Conservation (phyloP, 2,113 vertebrate genomes). For the Cottus gobio region DNA sequence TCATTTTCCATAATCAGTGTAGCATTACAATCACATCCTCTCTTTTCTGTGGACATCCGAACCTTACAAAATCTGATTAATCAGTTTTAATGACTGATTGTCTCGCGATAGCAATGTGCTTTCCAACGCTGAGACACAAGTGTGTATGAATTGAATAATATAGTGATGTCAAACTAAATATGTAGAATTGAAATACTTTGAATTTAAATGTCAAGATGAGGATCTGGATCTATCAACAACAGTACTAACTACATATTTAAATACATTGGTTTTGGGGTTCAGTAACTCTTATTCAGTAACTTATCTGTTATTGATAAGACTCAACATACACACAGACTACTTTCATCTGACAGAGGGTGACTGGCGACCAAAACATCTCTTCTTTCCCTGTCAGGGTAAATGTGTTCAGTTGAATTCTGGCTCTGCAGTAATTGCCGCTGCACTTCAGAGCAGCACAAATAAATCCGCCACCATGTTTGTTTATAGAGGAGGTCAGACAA, state of each 20-base stretch:
- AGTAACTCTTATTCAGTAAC: too few species aligned
- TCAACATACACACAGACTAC: not conserved
- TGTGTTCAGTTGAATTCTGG: not conserved
- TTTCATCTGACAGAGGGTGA: not conserved
- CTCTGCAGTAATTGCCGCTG: not conserved
- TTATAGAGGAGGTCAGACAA: conserved; percentile 5
- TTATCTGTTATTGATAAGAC: not conserved
- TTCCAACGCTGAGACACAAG: too few species aligned
- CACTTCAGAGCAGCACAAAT: not conserved
- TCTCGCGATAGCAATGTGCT: not conserved
- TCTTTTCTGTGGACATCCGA: too few species aligned
- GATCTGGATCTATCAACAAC: too few species aligned
- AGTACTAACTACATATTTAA: too few species aligned
- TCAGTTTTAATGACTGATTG: not conserved
- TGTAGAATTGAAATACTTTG: too few species aligned
- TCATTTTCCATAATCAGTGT: too few species aligned
- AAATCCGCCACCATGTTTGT: not conserved
- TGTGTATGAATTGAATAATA: too few species aligned
- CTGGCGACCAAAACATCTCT: not conserved
- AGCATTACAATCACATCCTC: too few species aligned
- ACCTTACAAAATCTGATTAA: not conserved
- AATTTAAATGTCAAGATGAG: too few species aligned
- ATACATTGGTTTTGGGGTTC: too few species aligned
- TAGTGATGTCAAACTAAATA: too few species aligned
- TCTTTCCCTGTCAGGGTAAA: not conserved